A percentile compares a stretch with the other conserved stretches of the same genome.
Evolutionary conservation across 2,797 vertebrate species (phyloP).

Genomic region (Scarus forsteni): DNA sequence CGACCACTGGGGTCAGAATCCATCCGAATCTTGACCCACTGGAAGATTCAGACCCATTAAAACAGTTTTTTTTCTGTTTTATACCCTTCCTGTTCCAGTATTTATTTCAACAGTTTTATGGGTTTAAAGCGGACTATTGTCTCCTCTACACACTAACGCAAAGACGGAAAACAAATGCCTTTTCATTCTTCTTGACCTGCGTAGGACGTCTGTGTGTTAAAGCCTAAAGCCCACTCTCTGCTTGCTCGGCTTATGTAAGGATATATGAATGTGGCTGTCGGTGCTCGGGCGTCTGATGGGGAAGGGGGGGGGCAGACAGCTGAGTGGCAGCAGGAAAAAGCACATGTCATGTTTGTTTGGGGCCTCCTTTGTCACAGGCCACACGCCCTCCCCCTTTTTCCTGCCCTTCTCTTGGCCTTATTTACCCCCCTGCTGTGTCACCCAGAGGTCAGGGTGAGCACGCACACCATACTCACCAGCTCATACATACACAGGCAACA

Average conservation of each 20-base stretch:
- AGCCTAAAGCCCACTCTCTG: conserved; percentile 37
- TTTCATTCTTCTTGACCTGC: conserved; percentile 53
- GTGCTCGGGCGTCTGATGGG: conserved; percentile 25
- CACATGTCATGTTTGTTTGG: conserved; percentile 81
- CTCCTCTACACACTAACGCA: not conserved
- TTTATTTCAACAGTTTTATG: too few species aligned
- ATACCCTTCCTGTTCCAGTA: too few species aligned
- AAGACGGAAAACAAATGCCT: conserved; percentile 31
- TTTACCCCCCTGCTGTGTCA: conserved; percentile 80
- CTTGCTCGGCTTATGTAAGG: conserved; percentile 52
- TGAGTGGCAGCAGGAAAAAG: conserved; percentile 80
- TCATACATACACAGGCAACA: conserved; percentile 47
- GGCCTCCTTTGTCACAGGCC: conserved; percentile 71
- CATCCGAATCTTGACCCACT: too few species aligned
- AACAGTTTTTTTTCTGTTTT: too few species aligned
- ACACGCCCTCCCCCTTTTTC: conserved; percentile 53
- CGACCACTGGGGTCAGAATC: too few species aligned
- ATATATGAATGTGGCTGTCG: conserved; percentile 23
- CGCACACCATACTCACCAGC: conserved; percentile 24
- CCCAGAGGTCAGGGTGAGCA: conserved; percentile 87
- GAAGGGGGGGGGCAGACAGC: conserved; percentile 59
- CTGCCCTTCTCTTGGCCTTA: conserved; percentile 80
- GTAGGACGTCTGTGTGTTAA: conserved; percentile 49
- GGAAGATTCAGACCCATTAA: too few species aligned
- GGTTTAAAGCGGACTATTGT: too few species aligned